Evolutionary conservation across 1,140 invertebrate genomes (phyloP), one percentile per base, ranked within the genome.

Genomic region (Orussus abietinus): DNA sequence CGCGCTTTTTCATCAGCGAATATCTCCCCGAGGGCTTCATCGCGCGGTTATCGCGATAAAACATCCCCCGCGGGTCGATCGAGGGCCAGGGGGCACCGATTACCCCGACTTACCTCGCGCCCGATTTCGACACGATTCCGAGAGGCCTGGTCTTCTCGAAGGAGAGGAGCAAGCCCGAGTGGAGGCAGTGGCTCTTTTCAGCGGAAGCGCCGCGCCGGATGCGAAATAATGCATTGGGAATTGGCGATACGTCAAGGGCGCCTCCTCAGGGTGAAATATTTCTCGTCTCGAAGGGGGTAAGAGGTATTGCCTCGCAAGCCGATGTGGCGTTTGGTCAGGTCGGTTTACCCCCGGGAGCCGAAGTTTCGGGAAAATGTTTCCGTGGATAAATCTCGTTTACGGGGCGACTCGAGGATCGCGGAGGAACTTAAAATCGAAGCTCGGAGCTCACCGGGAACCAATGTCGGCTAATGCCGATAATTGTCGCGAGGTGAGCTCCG

Each of bases 341-440:
- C 42, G 56, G 43, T 57, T 59, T 47, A 48, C 62, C 49, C 59
- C 25, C 44, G 62, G 59, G 62, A 64, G 37, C 37, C 33, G 53
- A 62, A 64, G 49, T 64, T 64, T 62, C 44, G 48, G 54, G 62
- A 57, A 64, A 64, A 64, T 53, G 62, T 61, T 64, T 55, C 55
- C 45, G 47, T 47, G 49, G 46, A 62, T 64, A 64, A 64, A 62
- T 64, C 59, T 62, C 59, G 58, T 62, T 64, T 64, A 61, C 59
- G 55, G 59, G 18, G 14, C 19, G 11, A 22, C 22, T n/a, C 22
- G 19, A 28, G 46, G 53, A 38, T 45, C 53, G 54, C 54, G 53
- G 59, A 53, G 59, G 59, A 62, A 61, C 51, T 62, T 53, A 43
- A 57, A 59, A 54, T 47, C 4, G 14, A 14, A 57, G 59, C 49